Conservation (phyloP, 35 echinoderm and acorn worm genomes). For the Stichopus chloronotus region DNA sequence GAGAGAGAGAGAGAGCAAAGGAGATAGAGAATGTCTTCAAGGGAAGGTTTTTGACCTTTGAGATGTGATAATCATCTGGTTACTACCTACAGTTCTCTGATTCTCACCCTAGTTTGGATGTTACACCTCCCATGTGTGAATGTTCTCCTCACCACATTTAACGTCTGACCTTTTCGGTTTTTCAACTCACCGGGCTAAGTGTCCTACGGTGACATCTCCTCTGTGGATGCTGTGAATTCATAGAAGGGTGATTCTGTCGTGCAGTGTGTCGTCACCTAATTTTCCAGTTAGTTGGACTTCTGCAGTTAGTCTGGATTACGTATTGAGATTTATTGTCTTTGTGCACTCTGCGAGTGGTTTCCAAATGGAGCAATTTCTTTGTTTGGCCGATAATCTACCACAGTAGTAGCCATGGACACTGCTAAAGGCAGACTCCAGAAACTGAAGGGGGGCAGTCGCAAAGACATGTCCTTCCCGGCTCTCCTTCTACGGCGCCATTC, state of each 20-base stretch:
- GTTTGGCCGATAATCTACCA: background rate
- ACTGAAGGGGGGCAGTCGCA: slow-evolving; percentile 39
- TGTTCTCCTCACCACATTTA: background rate
- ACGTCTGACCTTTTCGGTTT: background rate
- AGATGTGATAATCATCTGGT: background rate
- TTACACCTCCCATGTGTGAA: background rate
- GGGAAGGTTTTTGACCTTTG: background rate
- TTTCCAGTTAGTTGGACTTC: too few species aligned
- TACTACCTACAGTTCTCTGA: background rate
- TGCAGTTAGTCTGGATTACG: background rate
- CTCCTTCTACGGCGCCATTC: slow-evolving; percentile 56
- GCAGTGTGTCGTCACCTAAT: too few species aligned
- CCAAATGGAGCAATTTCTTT: background rate
- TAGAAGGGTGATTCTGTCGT: too few species aligned
- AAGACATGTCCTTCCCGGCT: slow-evolving; percentile 43
- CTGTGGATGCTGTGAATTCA: background rate
- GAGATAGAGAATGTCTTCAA: too few species aligned
- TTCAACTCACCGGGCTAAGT: background rate
- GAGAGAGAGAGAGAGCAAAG: too few species aligned
- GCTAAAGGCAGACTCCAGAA: slow-evolving; percentile 36
- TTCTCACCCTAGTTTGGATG: background rate
- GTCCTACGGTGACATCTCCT: background rate
- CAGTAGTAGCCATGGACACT: slow-evolving; percentile 22
- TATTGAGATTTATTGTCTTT: background rate
- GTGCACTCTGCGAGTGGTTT: background rate